Percentiles rank a stretch among this genome's conserved stretches.
These are phyloP conservation scores for Bacillus rossius DNA, from an alignment of 1,140 invertebrate genomes.

Conservation along the genomic window DNA sequence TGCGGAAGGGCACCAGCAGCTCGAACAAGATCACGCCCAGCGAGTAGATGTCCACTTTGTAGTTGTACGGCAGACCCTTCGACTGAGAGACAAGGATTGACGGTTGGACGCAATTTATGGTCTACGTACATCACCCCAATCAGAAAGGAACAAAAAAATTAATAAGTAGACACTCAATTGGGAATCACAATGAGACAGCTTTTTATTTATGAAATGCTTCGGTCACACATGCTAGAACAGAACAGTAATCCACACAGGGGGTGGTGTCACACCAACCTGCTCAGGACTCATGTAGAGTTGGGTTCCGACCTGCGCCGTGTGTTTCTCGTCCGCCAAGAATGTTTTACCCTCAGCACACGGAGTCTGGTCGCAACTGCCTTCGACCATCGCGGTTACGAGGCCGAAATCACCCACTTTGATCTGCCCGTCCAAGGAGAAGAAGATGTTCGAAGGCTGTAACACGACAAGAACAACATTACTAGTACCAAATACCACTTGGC, in stretches of 20 bases:
- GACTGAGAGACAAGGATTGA: too few relatives aligned
- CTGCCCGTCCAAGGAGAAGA: conserved; percentile 83
- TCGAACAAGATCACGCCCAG: conserved; percentile 93
- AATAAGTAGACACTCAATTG: neutral
- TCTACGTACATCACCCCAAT: too few relatives aligned
- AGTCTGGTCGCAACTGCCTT: conserved; percentile 47
- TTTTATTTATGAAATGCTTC: too few relatives aligned
- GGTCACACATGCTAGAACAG: too few relatives aligned
- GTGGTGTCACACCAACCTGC: conserved; percentile 62
- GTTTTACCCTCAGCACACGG: neutral
- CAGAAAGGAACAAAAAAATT: neutral
- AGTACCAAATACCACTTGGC: too few relatives aligned
- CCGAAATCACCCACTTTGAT: conserved; percentile 98
- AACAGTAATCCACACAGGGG: too few relatives aligned
- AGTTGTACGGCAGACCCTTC: conserved; percentile 69
- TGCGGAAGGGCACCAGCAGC: conserved; percentile 79
- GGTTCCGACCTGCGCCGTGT: conserved; percentile 77
- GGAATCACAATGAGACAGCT: neutral
- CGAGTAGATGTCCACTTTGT: conserved; percentile 96
- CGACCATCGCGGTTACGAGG: conserved; percentile 78
- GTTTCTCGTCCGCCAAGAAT: conserved; percentile 31
- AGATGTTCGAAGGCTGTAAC: conserved; percentile 89
- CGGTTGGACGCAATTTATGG: too few relatives aligned
- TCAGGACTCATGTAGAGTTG: conserved; percentile 97
- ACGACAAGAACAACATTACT: conserved; percentile 13